A percentile compares a stretch with the other conserved stretches of the same genome.
These are phyloP conservation scores for Cyphomyrus discorhynchus DNA, from an alignment of 2,113 vertebrate species.

Conservation along the genomic window DNA sequence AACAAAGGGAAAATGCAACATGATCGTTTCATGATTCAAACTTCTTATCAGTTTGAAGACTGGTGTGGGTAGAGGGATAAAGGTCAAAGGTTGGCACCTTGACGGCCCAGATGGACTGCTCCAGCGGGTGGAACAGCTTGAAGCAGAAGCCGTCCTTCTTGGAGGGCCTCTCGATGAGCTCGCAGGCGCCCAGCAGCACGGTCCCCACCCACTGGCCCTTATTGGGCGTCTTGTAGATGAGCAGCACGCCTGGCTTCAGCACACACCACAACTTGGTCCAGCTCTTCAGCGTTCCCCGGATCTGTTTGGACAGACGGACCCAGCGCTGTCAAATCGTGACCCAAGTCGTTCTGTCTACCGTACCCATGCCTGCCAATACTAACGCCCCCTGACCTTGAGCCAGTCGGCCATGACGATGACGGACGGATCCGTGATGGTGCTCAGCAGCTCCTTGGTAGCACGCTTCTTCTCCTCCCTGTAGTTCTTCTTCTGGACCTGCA, in stretches of 20 bases:
- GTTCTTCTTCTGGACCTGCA: slow-evolving; percentile 97
- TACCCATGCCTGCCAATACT: background rate
- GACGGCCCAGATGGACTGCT: slow-evolving; percentile 97
- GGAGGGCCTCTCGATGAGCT: slow-evolving; percentile 95
- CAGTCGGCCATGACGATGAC: slow-evolving; percentile 98
- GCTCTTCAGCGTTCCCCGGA: slow-evolving; percentile 93
- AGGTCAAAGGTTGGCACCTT: slow-evolving; percentile 65
- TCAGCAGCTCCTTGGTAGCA: slow-evolving; percentile 93
- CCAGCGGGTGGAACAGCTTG: slow-evolving; percentile 96
- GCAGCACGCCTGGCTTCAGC: slow-evolving; percentile 89
- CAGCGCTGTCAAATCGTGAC: background rate
- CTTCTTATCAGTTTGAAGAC: background rate
- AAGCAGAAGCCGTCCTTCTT: slow-evolving; percentile 99
- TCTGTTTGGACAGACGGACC: slow-evolving; percentile 53
- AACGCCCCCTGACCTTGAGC: slow-evolving; percentile 73
- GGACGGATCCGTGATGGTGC: slow-evolving; percentile 93
- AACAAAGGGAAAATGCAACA: background rate
- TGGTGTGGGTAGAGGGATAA: background rate
- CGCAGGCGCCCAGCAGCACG: slow-evolving; percentile 91
- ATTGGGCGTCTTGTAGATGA: slow-evolving; percentile 95
- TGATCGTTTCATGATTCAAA: background rate
- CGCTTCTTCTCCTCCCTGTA: slow-evolving; percentile 97
- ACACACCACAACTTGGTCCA: slow-evolving; percentile 99
- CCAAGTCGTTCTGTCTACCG: no score
- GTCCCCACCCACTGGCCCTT: slow-evolving; percentile 98